Conservation (phyloP, 2,888 invertebrate species). For the Clitarchus hookeri region DNA sequence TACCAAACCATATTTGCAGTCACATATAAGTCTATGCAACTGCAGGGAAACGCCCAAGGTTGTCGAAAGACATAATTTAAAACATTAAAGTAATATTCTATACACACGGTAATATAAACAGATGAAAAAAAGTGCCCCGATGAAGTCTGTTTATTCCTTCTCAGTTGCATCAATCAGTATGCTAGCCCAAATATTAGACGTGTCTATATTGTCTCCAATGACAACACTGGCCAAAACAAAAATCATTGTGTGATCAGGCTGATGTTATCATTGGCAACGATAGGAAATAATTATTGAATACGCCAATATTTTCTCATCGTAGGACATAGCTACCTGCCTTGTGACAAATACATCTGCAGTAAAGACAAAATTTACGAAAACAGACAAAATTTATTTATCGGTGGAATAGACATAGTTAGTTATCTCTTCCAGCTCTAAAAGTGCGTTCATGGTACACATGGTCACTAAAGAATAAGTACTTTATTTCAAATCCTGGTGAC, state of each 20-base stretch:
- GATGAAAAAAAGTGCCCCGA: too few relatives aligned
- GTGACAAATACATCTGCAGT: not conserved
- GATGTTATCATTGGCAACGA: not conserved
- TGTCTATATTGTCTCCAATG: not conserved
- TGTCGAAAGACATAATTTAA: not conserved
- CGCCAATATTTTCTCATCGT: not conserved
- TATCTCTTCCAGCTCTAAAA: slow-evolving; percentile 1
- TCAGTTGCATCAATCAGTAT: not conserved
- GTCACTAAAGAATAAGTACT: not conserved
- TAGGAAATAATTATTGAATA: not conserved
- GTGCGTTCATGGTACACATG: not conserved
- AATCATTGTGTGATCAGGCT: slow-evolving; percentile 16
- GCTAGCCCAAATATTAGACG: not conserved
- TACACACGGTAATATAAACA: too few relatives aligned
- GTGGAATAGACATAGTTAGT: not conserved
- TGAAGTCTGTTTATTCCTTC: too few relatives aligned
- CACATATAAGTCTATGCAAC: too few relatives aligned
- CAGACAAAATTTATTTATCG: not conserved
- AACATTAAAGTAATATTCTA: too few relatives aligned
- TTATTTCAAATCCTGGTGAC: slow-evolving; percentile 10
- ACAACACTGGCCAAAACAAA: not conserved
- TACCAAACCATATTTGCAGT: too few relatives aligned
- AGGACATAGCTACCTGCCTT: not conserved
- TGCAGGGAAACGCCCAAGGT: too few relatives aligned
- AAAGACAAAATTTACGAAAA: not conserved